Percentiles rank a stretch among this genome's conserved stretches.
Conservation (phyloP, 2,888 invertebrate genomes). For the Oxytorus armatus region DNA sequence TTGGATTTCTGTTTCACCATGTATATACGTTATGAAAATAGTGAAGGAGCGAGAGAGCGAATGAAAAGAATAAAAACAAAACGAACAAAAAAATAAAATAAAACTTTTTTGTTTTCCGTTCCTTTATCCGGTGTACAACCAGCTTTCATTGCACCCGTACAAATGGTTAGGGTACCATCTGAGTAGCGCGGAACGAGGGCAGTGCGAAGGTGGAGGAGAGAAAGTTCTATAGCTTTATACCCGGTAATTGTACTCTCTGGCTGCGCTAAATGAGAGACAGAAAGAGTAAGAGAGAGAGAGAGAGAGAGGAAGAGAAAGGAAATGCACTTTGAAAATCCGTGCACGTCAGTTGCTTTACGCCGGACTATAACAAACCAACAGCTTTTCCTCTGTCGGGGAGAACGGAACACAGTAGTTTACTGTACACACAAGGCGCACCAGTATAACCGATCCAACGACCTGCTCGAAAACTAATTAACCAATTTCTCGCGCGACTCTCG, state of each 20-base stretch:
- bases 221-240: conserved; percentile 28
- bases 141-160: background rate
- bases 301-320: conserved; percentile 4
- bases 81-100: background rate
- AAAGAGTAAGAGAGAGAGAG: conserved; percentile 3
- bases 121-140: background rate
- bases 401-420: conserved; percentile 2
- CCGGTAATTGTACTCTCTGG: conserved; percentile 16
- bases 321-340: conserved; percentile 41
- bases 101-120: background rate
- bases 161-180: conserved; percentile 6
- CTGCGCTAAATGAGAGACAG: conserved; percentile 4
- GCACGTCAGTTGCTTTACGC: conserved; percentile 36
- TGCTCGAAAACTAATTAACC: conserved; percentile 79
- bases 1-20: no score
- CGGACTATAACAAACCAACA: conserved; percentile 36
- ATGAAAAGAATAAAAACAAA: background rate
- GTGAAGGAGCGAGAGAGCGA: background rate
- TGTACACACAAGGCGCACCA: conserved; percentile 28
- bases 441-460: conserved; percentile 67
- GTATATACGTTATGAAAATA: background rate
- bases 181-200: background rate
- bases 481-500: conserved; percentile 73
- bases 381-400: conserved; percentile 16
- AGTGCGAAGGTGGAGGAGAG: conserved; percentile 13